Conservation (phyloP, 2,888 invertebrate species). For the Morpho deidamia region DNA sequence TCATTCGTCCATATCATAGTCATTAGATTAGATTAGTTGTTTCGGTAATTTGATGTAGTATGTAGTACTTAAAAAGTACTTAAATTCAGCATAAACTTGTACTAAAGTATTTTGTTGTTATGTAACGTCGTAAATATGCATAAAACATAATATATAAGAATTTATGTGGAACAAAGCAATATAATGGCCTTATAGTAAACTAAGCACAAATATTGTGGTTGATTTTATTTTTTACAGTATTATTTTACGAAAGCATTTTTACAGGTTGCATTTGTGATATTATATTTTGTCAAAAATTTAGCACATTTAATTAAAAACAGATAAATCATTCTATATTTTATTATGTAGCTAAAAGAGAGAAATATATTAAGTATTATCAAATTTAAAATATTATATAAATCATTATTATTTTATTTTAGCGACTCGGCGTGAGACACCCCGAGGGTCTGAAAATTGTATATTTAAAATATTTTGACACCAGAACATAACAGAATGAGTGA, state of each 20-base stretch:
- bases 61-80: conserved; percentile 69
- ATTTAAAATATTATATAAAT: background rate
- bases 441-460: no score
- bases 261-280: conserved; percentile 48
- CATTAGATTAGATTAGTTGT: conserved; percentile 55
- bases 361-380: background rate
- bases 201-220: conserved; percentile 39
- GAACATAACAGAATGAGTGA: no score
- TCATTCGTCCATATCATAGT: conserved; percentile 75
- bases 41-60: conserved; percentile 32
- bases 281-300: conserved; percentile 20
- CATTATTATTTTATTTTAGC: background rate
- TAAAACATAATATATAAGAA: conserved; percentile 19
- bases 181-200: conserved; percentile 55
- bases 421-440: no score
- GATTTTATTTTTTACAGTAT: conserved; percentile 48
- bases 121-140: conserved; percentile 18
- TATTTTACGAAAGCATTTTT: conserved; percentile 49
- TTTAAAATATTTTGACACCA: no score
- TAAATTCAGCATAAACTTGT: conserved; percentile 28
- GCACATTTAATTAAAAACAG: conserved; percentile 6
- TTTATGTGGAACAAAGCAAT: conserved; percentile 47
- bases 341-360: background rate
- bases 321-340: conserved; percentile 13
- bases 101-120: background rate